Conservation (phyloP, 2,113 vertebrate species). For the Leucoraja erinaceus region DNA sequence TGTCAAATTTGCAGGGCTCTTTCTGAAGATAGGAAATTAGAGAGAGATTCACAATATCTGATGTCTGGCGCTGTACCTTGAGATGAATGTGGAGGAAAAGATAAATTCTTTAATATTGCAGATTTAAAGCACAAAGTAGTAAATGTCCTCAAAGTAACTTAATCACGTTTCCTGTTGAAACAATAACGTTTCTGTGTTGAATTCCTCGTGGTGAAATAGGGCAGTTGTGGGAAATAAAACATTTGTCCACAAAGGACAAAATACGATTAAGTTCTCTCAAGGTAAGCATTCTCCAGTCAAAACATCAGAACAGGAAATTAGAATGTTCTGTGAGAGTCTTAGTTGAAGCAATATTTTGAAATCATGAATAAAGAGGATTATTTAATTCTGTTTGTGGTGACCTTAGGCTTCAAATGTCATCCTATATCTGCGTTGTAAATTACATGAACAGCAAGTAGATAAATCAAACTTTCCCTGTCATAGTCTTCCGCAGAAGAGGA, state of each 20-base stretch:
- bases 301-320: conserved; percentile 13
- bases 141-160: background rate
- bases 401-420: background rate
- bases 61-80: background rate
- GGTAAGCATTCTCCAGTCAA: background rate
- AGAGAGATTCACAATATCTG: background rate
- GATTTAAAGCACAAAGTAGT: background rate
- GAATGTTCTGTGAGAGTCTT: background rate
- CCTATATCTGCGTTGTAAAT: background rate
- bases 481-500: background rate
- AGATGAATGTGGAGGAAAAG: background rate
- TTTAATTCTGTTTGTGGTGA: background rate
- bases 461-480: background rate
- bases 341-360: background rate
- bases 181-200: background rate
- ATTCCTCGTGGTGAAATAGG: background rate
- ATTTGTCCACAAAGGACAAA: background rate
- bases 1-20: too few species aligned
- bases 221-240: background rate
- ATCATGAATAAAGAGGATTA: background rate
- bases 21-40: too few species aligned
- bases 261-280: background rate
- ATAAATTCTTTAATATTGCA: background rate
- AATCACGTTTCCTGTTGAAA: background rate
- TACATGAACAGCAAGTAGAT: background rate